A percentile compares a stretch with the other conserved stretches of the same genome.
Evolutionary conservation across 37 sponge, comb jelly and placozoan species (phyloP).

Genomic region (Cliona cf. orientalis): DNA sequence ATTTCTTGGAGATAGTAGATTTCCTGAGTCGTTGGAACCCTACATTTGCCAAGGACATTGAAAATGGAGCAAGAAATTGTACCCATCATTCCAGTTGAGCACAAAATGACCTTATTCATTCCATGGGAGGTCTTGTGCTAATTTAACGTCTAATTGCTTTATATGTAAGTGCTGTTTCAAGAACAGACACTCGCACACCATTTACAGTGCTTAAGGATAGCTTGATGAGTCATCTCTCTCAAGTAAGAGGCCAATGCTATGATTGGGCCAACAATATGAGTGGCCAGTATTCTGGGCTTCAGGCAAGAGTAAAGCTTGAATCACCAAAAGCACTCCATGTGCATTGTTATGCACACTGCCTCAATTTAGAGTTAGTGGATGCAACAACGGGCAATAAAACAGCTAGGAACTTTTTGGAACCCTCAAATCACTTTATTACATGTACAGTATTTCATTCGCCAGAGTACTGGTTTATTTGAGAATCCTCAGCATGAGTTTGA

Average conservation of each 20-base stretch:
- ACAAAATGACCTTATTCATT: conserved; percentile 5
- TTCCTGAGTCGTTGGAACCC: conserved; percentile 54
- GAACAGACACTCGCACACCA: background rate
- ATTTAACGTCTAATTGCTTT: background rate
- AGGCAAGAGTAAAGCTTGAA: background rate
- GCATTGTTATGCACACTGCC: background rate
- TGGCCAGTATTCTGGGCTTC: background rate
- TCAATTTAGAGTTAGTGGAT: conserved; percentile 3
- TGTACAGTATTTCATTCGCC: conserved; percentile 8
- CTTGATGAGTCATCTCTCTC: background rate
- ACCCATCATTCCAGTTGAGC: background rate
- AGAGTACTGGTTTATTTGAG: background rate
- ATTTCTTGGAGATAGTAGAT: conserved; percentile 39
- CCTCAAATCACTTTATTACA: background rate
- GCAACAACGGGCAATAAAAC: conserved; percentile 1
- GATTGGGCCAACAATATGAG: background rate
- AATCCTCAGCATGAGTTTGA: conserved; percentile 8
- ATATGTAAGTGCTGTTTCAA: conserved; percentile 2
- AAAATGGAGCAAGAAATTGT: conserved; percentile 9
- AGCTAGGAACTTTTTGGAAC: conserved; percentile 5
- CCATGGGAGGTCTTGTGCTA: conserved; percentile 8
- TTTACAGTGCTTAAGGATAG: background rate
- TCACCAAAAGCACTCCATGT: background rate
- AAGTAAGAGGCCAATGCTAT: background rate
- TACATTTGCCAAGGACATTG: conserved; percentile 5